Percentiles rank a stretch among this genome's conserved stretches.
phyloP scores from a whole-genome alignment of 1,140 invertebrate genomes.

The Galendromus occidentalis region DNA sequence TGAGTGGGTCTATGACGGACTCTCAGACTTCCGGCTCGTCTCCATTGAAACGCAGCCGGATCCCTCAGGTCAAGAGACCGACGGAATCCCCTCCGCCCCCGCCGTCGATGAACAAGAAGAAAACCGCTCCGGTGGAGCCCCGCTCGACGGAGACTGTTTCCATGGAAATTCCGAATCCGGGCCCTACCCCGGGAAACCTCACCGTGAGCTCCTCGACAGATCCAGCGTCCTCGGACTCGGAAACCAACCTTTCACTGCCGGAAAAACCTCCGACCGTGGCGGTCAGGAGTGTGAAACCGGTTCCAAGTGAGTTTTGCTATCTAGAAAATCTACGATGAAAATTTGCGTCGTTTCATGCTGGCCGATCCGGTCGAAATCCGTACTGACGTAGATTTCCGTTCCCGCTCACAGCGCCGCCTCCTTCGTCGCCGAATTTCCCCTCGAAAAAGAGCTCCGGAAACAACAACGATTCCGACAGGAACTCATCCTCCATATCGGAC shows the following conservation, averaged over 20 bases:
- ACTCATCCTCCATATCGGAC: not conserved
- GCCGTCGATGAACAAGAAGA: not conserved
- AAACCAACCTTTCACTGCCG: no score
- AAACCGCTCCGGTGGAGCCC: not conserved
- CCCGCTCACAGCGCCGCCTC: not conserved
- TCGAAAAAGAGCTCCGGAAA: not conserved
- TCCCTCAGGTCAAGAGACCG: not conserved
- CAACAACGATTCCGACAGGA: not conserved
- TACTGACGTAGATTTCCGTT: not conserved
- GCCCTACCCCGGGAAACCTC: not conserved
- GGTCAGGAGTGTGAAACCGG: not conserved
- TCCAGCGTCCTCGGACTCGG: no score
- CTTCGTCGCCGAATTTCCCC: not conserved
- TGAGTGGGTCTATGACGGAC: not conserved
- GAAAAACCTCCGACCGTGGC: not conserved
- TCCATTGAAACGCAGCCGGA: not conserved
- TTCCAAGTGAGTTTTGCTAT: not conserved
- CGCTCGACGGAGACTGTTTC: not conserved
- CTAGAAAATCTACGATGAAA: no score
- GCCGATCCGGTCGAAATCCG: not conserved
- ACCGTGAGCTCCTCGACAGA: no score
- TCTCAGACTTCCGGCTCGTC: not conserved
- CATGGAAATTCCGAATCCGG: not conserved
- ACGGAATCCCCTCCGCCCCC: not conserved
- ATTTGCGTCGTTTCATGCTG: no score